Percentiles rank a stretch among this genome's conserved stretches.
Evolutionary conservation across 2,888 invertebrate species (phyloP).

Genomic region (Scaptodrosophila latifasciaeformis): DNA sequence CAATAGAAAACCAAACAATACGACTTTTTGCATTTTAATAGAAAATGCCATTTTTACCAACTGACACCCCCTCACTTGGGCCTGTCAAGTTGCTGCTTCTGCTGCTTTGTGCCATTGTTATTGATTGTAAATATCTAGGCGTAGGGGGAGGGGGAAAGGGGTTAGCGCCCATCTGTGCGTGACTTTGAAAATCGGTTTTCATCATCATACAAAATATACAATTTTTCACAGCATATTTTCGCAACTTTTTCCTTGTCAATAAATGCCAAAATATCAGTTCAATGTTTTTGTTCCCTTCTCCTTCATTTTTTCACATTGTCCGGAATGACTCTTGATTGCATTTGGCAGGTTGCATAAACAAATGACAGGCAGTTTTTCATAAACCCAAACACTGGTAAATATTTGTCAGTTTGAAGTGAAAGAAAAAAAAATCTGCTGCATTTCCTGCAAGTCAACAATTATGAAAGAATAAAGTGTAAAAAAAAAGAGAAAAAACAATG

Average conservation of each 20-base stretch:
- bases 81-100: no score
- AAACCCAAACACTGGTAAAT: slow-evolving; percentile 40
- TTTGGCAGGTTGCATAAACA: slow-evolving; percentile 15
- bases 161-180: slow-evolving; percentile 41
- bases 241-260: slow-evolving; percentile 47
- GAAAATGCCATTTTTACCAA: slow-evolving; percentile 57
- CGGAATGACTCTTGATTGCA: slow-evolving; percentile 42
- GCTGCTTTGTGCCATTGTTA: slow-evolving; percentile 27
- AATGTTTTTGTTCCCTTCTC: not conserved
- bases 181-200: slow-evolving; percentile 57
- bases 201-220: slow-evolving; percentile 20
- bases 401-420: no score
- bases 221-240: slow-evolving; percentile 29
- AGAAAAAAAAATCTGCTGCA: slow-evolving; percentile 41
- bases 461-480: no score
- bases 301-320: not conserved
- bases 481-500: slow-evolving; percentile 19
- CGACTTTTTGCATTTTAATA: slow-evolving; percentile 66
- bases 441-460: slow-evolving; percentile 45
- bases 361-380: slow-evolving; percentile 21
- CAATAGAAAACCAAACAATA: no score
- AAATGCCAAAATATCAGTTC: slow-evolving; percentile 60
- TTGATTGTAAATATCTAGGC: slow-evolving; percentile 38
- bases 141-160: not conserved
- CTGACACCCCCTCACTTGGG: no score